These are phyloP conservation scores for Chionodraco myersi DNA, from an alignment of 2,113 vertebrate genomes.

Conservation along the genomic window DNA sequence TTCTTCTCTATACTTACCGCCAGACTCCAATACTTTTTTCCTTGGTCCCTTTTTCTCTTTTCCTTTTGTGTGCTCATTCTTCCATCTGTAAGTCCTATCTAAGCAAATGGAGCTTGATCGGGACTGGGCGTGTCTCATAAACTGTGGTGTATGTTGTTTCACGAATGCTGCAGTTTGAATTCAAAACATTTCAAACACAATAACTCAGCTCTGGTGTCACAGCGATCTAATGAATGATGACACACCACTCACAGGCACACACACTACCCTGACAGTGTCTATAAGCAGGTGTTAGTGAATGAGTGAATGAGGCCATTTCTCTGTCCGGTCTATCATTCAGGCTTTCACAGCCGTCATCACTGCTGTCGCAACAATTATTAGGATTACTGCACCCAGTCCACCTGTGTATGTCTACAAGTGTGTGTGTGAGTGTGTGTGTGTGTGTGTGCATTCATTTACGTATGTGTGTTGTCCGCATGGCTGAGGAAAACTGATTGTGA, in stretches of 20 bases:
- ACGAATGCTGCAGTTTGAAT: not conserved
- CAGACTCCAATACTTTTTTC: not conserved
- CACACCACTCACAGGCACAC: not conserved
- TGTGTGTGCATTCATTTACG: not conserved
- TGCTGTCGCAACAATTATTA: constrained; percentile 58
- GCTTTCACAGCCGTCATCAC: constrained; percentile 46
- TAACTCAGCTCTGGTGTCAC: not conserved
- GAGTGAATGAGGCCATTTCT: constrained; percentile 67
- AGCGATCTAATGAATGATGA: constrained; percentile 9
- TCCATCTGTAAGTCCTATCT: not conserved
- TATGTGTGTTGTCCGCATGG: constrained; percentile 1
- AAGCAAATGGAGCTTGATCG: not conserved
- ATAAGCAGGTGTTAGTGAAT: constrained; percentile 48
- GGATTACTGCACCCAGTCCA: constrained; percentile 39
- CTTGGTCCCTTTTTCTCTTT: not conserved
- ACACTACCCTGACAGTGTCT: not conserved
- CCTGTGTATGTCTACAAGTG: constrained; percentile 14
- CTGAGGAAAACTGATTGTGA: constrained; percentile 33
- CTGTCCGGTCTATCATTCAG: constrained; percentile 43
- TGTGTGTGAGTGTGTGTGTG: not conserved
- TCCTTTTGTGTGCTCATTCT: not conserved
- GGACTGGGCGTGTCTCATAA: not conserved
- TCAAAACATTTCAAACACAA: constrained; percentile 29
- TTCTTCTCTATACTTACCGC: not conserved
- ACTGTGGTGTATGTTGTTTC: not conserved